Evolutionary conservation across 1,140 invertebrate genomes (phyloP).

Genomic region (Leptonema lineaticorne): DNA sequence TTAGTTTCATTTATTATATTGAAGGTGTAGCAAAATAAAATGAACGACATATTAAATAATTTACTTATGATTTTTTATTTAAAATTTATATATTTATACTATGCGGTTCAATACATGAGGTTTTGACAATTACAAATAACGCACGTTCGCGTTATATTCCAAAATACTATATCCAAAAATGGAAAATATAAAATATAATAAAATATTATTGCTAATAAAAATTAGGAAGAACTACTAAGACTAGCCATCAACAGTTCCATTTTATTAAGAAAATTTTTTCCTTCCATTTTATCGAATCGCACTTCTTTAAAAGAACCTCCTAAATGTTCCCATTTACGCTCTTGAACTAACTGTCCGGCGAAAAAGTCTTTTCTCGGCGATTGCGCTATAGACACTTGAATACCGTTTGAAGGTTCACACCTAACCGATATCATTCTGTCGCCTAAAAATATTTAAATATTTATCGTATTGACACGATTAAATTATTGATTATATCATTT

Average conservation of each 20-base stretch:
- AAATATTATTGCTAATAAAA: not conserved
- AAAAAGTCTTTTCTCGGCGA: slow-evolving; percentile 86
- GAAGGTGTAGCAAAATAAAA: no score
- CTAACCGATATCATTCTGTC: slow-evolving; percentile 83
- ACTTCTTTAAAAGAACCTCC: slow-evolving; percentile 90
- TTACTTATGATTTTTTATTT: no score
- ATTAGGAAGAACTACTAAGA: slow-evolving; percentile 61
- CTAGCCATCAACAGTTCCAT: slow-evolving; percentile 96
- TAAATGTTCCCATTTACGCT: slow-evolving; percentile 89
- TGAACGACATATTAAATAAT: no score
- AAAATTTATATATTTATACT: no score
- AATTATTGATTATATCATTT: not conserved
- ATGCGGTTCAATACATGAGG: no score
- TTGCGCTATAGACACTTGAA: slow-evolving; percentile 74
- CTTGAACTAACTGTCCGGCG: slow-evolving; percentile 80
- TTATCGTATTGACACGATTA: not conserved
- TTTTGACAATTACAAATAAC: no score
- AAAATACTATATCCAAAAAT: no score
- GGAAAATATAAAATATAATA: no score
- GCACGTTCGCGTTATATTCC: no score
- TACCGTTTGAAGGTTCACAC: slow-evolving; percentile 69
- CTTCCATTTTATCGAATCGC: slow-evolving; percentile 91
- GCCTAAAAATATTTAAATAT: slow-evolving; percentile 52
- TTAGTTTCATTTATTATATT: no score
- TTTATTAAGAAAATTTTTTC: slow-evolving; percentile 95